A percentile compares a stretch with the other conserved stretches of the same genome.
Evolutionary conservation across 2,888 invertebrate species (phyloP).

Genomic region (Lithophane leautieri): DNA sequence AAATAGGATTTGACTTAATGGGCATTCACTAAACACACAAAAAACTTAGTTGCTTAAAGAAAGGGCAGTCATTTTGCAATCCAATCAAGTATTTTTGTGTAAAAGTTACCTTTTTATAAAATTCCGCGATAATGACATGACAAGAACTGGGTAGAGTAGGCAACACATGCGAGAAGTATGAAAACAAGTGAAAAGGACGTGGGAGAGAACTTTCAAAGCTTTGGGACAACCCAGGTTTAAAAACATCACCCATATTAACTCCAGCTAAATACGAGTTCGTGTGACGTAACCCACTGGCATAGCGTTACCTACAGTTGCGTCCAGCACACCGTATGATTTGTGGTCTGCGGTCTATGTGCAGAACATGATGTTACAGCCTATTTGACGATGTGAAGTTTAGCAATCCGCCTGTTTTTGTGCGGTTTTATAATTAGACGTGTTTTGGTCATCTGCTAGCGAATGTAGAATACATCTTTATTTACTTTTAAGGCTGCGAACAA

Average conservation of each 20-base stretch:
- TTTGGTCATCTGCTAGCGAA: slow-evolving; percentile 12
- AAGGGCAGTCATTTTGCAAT: neutral
- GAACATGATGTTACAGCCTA: slow-evolving; percentile 44
- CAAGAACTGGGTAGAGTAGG: neutral
- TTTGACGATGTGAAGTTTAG: slow-evolving; percentile 48
- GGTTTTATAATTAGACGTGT: slow-evolving; percentile 47
- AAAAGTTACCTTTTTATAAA: neutral
- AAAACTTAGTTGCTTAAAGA: too few species aligned
- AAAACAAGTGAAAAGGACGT: too few species aligned
- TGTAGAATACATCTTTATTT: slow-evolving; percentile 8
- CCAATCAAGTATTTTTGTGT: neutral
- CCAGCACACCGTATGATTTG: slow-evolving; percentile 43
- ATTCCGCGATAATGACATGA: neutral
- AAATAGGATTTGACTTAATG: neutral
- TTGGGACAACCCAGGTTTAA: too few species aligned
- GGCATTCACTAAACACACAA: neutral
- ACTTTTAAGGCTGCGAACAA: too few species aligned
- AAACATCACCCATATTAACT: neutral
- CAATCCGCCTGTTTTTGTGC: slow-evolving; percentile 33
- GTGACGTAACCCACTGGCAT: slow-evolving; percentile 10
- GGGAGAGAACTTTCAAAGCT: neutral
- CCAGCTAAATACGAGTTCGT: neutral
- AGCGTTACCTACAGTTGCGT: slow-evolving; percentile 36
- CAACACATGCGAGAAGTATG: neutral
- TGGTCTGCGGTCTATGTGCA: slow-evolving; percentile 40